Evolutionary conservation across 1,140 invertebrate genomes (phyloP).

Genomic region (Apis dorsata): DNA sequence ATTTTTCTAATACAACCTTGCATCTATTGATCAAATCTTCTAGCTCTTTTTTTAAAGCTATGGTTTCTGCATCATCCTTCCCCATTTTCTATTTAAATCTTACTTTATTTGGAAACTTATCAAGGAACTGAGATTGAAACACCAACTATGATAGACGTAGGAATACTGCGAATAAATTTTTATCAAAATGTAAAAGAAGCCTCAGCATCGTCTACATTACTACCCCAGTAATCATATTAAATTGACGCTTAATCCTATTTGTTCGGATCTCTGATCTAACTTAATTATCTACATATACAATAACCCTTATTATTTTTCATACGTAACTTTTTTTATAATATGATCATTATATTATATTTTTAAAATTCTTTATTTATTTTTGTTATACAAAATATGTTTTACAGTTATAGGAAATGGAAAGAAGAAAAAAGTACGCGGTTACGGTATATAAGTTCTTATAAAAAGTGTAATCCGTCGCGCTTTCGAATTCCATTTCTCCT

Average conservation of each 20-base stretch:
- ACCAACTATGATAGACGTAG: slow-evolving; percentile 56
- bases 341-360: background rate
- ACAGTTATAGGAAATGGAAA: slow-evolving; percentile 13
- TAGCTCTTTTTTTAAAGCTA: slow-evolving; percentile 88
- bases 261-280: slow-evolving; percentile 69
- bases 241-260: slow-evolving; percentile 75
- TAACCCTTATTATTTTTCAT: slow-evolving; percentile 36
- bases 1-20: slow-evolving; percentile 79
- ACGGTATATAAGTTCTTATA: slow-evolving; percentile 18
- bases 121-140: slow-evolving; percentile 44
- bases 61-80: slow-evolving; percentile 90
- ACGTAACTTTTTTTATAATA: background rate
- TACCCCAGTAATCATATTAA: slow-evolving; percentile 79
- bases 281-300: slow-evolving; percentile 71
- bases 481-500: slow-evolving; percentile 68
- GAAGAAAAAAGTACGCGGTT: slow-evolving; percentile 23
- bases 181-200: slow-evolving; percentile 72
- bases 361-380: background rate
- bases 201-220: slow-evolving; percentile 69
- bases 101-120: background rate
- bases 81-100: slow-evolving; percentile 74
- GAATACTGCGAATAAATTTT: slow-evolving; percentile 63
- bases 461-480: slow-evolving; percentile 51
- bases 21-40: slow-evolving; percentile 87
- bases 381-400: background rate